Evolutionary conservation across 2,113 vertebrate genomes (phyloP).

Genomic region (Vidua chalybeata): DNA sequence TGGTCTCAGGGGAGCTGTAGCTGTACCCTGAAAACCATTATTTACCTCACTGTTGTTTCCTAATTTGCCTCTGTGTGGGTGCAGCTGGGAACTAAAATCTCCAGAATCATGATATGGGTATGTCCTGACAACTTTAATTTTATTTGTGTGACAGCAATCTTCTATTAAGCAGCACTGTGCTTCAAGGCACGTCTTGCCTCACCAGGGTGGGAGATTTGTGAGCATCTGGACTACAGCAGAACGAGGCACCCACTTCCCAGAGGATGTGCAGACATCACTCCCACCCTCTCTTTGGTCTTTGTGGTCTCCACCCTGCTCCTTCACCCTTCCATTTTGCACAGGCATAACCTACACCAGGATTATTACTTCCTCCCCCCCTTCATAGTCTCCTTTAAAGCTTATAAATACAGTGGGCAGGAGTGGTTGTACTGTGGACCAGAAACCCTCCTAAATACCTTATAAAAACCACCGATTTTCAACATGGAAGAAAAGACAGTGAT

Average conservation of each 20-base stretch:
- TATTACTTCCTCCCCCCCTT: accelerated
- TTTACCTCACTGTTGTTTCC: background rate
- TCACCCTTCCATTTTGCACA: background rate
- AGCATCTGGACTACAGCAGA: background rate
- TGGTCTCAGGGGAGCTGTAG: background rate
- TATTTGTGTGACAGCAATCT: background rate
- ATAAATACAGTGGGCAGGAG: background rate
- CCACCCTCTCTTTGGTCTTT: background rate
- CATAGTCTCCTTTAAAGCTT: background rate
- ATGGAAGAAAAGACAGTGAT: background rate
- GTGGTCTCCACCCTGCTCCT: background rate
- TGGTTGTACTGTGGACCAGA: background rate
- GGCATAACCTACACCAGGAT: too few species aligned
- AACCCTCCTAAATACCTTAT: background rate
- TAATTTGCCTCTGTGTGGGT: background rate
- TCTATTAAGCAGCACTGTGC: background rate
- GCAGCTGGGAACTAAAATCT: background rate
- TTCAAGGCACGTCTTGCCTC: background rate
- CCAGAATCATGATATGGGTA: background rate
- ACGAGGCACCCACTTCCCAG: background rate
- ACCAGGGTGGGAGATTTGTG: background rate
- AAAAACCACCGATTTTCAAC: background rate
- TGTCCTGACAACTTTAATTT: background rate
- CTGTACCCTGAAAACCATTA: background rate
- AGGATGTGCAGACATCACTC: background rate